phyloP scores from a whole-genome alignment of 2,113 vertebrate species.

The Campylomormyrus tamandua region DNA sequence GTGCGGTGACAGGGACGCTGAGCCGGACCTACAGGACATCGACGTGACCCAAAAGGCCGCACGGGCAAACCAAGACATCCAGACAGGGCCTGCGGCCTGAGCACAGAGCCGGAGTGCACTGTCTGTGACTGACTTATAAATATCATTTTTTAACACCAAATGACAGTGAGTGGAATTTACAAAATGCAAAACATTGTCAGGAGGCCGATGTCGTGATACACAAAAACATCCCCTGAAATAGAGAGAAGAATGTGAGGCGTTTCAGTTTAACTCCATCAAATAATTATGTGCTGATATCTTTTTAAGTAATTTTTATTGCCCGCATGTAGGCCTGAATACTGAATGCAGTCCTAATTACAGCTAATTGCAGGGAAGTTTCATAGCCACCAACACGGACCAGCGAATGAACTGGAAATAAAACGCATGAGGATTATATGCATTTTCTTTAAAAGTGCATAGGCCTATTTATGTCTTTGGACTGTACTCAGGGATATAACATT shows the following conservation, averaged over 20 bases:
- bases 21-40: neutral
- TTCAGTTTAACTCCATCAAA: neutral
- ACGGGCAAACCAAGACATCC: neutral
- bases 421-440: neutral
- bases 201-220: neutral
- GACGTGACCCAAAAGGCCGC: neutral
- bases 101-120: neutral
- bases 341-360: neutral
- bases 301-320: neutral
- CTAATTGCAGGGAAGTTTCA: neutral
- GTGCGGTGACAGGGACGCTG: neutral
- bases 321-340: neutral
- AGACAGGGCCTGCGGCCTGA: neutral
- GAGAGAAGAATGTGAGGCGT: neutral
- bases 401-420: neutral
- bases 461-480: neutral
- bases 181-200: neutral
- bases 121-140: neutral
- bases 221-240: neutral
- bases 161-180: neutral
- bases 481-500: neutral
- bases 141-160: neutral
- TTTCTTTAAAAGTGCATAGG: neutral
- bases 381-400: neutral
- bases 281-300: neutral